Base-by-base conservation (phyloP, 2,113 vertebrate genomes). In the Takifugu flavidus region DNA sequence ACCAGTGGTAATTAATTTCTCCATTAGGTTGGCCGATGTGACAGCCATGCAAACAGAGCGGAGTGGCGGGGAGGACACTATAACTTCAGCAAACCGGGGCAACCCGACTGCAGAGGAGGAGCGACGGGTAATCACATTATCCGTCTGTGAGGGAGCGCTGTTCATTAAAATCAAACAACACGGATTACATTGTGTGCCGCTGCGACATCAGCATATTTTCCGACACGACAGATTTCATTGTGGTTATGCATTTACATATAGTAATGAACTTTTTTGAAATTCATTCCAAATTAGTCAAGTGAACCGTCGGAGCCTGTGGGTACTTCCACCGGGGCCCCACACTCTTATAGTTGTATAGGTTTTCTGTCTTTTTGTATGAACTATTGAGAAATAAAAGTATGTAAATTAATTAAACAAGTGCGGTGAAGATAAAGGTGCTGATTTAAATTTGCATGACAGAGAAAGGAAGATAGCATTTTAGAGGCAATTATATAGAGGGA, bases 1-100 rank as follows among this genome's bases (percentile, higher is more conserved):
- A 91, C 72, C 72, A 77, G 62, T 74, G 78, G 83, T 88, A 90
- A 90, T 90, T 90, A 87, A 90, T 90, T 89, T 88, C 87, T 88
- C 82, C 82, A 90, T 91, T 90, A 90, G 74, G 80, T 54, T 69
- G 81, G 85, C 79, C 82, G 73, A 86, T 87, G 82, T 89, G 89
- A 86, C 88, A 86, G 77, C 83, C 83, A 84, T 87, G 84, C 87
- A 90, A 90, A 91, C 87, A 89, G 75, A 87, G 80, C 61, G 1
- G 60, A 82, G 74, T 81, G 82, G 76, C 77, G 75, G 69, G 69
- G 78, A 82, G 72, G 72, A 85, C 77, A 62, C 76, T 55, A 79
- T 70, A 83, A 86, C 88, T 88, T 86, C 74, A 75, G 73, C 78
- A 86, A 86, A 82, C 70, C 81, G 76, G 85, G 72, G 80, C 62